Evolutionary conservation across 2,888 invertebrate genomes (phyloP).

Genomic region (Drosophila niveifrons): DNA sequence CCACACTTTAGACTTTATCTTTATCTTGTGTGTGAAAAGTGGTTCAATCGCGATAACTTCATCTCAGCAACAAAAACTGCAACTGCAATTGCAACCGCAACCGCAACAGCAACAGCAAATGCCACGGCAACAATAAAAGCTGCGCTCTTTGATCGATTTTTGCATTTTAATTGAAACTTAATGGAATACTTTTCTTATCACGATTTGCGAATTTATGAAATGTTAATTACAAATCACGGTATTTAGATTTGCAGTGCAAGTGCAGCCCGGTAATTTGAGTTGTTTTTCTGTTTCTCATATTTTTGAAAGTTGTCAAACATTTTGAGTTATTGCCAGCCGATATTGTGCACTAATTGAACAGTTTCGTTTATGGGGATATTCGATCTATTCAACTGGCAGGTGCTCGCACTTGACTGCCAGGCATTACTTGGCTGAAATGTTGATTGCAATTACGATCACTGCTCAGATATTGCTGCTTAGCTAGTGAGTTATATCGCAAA

Average conservation of each 20-base stretch:
- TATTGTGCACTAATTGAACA: constrained; percentile 63
- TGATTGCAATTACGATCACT: constrained; percentile 34
- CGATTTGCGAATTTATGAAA: constrained; percentile 80
- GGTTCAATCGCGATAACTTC: constrained; percentile 78
- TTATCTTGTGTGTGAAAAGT: constrained; percentile 71
- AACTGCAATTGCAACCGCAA: constrained; percentile 13
- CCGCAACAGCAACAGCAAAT: constrained; percentile 7
- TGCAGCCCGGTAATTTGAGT: constrained; percentile 61
- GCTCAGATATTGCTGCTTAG: constrained; percentile 22
- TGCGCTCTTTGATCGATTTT: constrained; percentile 46
- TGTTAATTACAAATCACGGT: constrained; percentile 74
- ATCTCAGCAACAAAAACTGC: constrained; percentile 44
- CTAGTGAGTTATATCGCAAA: constrained; percentile 13
- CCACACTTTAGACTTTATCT: constrained; percentile 69
- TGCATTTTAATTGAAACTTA: constrained; percentile 82
- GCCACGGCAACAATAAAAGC: constrained; percentile 21
- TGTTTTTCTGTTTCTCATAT: constrained; percentile 29
- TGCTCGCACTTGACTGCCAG: constrained; percentile 30
- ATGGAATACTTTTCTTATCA: constrained; percentile 78
- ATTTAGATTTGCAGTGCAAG: constrained; percentile 42
- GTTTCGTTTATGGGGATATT: constrained; percentile 28
- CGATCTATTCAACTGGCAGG: constrained; percentile 55
- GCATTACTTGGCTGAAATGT: constrained; percentile 30
- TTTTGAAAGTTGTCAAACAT: constrained; percentile 75
- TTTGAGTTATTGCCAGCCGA: constrained; percentile 53